A percentile compares a stretch with the other conserved stretches of the same genome.
phyloP scores from a whole-genome alignment of 2,797 vertebrate species.

The Tenualosa ilisha region DNA sequence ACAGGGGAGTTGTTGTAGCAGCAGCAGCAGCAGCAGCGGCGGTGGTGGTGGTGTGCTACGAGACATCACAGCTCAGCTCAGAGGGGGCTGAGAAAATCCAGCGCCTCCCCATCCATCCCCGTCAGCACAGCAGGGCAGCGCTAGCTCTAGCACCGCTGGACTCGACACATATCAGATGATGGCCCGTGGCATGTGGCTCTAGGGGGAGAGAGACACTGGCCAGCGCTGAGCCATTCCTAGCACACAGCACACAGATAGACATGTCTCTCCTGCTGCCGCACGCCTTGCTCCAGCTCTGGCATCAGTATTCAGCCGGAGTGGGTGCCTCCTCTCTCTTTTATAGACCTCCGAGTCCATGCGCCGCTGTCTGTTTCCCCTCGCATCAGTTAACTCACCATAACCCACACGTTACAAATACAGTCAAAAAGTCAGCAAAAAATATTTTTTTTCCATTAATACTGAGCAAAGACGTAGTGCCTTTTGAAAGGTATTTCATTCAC shows the following conservation, averaged over 20 bases:
- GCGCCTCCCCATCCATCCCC: not conserved
- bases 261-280: not conserved
- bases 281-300: not conserved
- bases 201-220: not conserved
- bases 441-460: not conserved
- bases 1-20: slow-evolving; percentile 16
- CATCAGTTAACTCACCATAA: not conserved
- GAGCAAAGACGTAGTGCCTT: too few relatives aligned
- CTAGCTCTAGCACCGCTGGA: not conserved
- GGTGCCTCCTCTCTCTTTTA: not conserved
- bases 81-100: slow-evolving; percentile 6
- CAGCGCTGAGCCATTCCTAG: not conserved
- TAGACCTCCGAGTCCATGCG: not conserved
- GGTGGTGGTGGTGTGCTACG: not conserved
- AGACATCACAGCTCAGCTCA: not conserved
- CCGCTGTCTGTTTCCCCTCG: not conserved
- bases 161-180: not conserved
- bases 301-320: not conserved
- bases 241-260: not conserved
- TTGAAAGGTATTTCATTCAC: not conserved
- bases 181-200: not conserved
- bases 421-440: not conserved
- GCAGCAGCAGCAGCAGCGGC: not conserved
- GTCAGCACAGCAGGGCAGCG: slow-evolving; percentile 10
- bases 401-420: not conserved